These are phyloP conservation scores for Eutolmus rufibarbis DNA, from an alignment of 2,888 invertebrate species.

Conservation along the genomic window DNA sequence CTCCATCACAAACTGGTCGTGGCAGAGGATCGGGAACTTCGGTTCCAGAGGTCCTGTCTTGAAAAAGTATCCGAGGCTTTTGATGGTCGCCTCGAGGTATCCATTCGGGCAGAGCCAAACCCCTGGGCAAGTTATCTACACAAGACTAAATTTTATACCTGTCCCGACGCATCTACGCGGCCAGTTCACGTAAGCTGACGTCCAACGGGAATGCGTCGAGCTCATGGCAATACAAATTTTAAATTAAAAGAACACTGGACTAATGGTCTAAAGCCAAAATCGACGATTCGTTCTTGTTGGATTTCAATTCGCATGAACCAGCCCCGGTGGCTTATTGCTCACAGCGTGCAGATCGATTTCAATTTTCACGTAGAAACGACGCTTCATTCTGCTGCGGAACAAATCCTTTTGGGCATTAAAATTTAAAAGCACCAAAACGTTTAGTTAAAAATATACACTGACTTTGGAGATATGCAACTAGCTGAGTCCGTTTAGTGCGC, in stretches of 20 bases:
- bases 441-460: neutral
- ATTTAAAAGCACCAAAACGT: neutral
- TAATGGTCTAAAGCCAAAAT: too few relatives aligned
- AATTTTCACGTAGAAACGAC: conserved; percentile 56
- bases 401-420: neutral
- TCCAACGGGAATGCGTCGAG: neutral
- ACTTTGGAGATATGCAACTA: neutral
- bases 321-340: conserved; percentile 43
- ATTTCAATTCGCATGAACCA: neutral
- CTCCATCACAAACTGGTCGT: conserved; percentile 59
- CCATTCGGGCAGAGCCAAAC: conserved; percentile 61
- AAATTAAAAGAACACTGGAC: neutral
- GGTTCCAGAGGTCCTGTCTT: conserved; percentile 59
- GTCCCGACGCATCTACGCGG: neutral
- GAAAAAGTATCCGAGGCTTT: conserved; percentile 59
- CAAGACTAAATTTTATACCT: neutral
- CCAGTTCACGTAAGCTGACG: neutral
- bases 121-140: conserved; percentile 60
- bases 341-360: conserved; percentile 59
- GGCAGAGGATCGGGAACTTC: conserved; percentile 59
- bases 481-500: neutral
- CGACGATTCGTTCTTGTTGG: neutral
- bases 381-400: conserved; percentile 46
- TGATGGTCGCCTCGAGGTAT: conserved; percentile 58
- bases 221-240: neutral